A percentile compares a stretch with the other conserved stretches of the same genome.
Conservation (phyloP, 2,113 vertebrate genomes). For the Smithornis capensis region DNA sequence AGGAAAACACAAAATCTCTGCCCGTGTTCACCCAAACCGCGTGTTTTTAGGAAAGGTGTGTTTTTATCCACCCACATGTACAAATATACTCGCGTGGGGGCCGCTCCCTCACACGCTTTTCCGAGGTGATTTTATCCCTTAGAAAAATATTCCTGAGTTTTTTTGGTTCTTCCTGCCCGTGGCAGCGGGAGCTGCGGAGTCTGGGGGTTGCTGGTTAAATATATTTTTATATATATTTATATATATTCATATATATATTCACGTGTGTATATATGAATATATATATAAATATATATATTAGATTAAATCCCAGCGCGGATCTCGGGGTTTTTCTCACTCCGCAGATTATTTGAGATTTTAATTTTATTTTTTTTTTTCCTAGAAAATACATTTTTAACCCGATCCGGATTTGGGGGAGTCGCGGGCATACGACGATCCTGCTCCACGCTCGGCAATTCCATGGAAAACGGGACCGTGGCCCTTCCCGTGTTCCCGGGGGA, state of each 20-base stretch:
- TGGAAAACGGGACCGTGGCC: neutral
- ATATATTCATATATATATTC: neutral
- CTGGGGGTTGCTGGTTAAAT: neutral
- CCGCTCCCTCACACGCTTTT: neutral
- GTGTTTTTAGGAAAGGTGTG: neutral
- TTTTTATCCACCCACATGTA: neutral
- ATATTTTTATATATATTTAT: neutral
- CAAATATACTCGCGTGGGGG: neutral
- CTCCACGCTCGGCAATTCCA: neutral
- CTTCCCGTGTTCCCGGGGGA: neutral
- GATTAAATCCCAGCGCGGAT: neutral
- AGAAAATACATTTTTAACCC: neutral
- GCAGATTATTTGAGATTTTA: neutral
- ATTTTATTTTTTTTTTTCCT: neutral
- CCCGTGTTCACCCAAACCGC: neutral
- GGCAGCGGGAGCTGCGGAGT: neutral
- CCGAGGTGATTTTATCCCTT: neutral
- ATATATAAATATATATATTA: neutral
- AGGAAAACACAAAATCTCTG: neutral
- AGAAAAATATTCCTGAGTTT: conserved; percentile 33
- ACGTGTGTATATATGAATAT: neutral
- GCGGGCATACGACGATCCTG: neutral
- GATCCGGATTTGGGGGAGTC: neutral
- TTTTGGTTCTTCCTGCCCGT: neutral
- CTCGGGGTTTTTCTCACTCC: neutral